A percentile compares a stretch with the other conserved stretches of the same genome.
Conservation (phyloP, 2,797 vertebrate genomes). For the Pelochelys cantorii region DNA sequence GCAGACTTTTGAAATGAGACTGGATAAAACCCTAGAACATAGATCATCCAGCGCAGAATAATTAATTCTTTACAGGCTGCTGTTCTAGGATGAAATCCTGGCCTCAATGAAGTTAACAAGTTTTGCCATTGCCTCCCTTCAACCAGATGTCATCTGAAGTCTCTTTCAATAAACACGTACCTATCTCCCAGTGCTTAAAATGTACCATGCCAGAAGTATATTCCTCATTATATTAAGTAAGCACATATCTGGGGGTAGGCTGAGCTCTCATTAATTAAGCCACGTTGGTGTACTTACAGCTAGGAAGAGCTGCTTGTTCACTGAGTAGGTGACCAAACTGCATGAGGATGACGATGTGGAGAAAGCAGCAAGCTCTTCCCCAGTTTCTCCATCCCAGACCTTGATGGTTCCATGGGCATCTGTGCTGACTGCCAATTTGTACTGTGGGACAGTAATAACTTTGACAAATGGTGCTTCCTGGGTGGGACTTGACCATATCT, state of each 20-base stretch:
- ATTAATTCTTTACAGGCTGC: too few relatives aligned
- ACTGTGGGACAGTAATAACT: conserved; percentile 72
- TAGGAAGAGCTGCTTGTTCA: conserved; percentile 75
- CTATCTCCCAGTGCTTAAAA: not conserved
- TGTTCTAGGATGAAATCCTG: not conserved
- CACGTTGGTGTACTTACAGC: conserved; percentile 68
- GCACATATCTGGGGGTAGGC: not conserved
- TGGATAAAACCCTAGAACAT: not conserved
- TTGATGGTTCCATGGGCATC: conserved; percentile 77
- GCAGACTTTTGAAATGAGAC: not conserved
- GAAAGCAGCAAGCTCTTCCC: conserved; percentile 77
- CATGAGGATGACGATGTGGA: conserved; percentile 54
- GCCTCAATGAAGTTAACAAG: not conserved
- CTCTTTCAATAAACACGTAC: not conserved
- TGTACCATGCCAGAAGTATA: not conserved
- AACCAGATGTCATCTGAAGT: not conserved
- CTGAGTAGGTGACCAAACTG: conserved; percentile 75
- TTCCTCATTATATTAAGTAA: not conserved
- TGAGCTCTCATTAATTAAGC: not conserved
- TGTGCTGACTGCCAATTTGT: conserved; percentile 76
- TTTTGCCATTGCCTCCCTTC: not conserved
- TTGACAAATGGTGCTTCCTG: conserved; percentile 78
- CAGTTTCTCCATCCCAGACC: conserved; percentile 78
- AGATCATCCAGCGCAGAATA: too few relatives aligned
- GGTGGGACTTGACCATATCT: conserved; percentile 81